Evolutionary conservation across 1,140 invertebrate species (phyloP).

Genomic region (Grapholita molesta): DNA sequence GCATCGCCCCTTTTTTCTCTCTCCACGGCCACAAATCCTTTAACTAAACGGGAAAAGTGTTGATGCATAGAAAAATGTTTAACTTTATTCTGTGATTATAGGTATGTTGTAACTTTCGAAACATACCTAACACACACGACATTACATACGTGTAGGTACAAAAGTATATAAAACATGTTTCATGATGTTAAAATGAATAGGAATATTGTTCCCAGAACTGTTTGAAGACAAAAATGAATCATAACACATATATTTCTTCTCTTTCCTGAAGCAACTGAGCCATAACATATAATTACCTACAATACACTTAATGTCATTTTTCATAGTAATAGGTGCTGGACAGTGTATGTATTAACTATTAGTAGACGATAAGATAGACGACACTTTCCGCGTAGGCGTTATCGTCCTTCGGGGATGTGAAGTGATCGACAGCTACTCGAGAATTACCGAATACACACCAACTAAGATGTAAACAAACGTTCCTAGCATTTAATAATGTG

Average conservation of each 20-base stretch:
- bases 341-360: conserved; percentile 2
- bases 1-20: background rate
- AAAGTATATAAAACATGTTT: background rate
- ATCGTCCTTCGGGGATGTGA: conserved; percentile 51
- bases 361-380: background rate
- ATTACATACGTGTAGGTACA: background rate
- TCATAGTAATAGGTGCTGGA: background rate
- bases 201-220: background rate
- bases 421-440: conserved; percentile 48
- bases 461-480: conserved; percentile 46
- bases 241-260: background rate
- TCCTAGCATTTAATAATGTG: conserved; percentile 46
- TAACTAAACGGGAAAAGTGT: background rate
- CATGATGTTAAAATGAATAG: background rate
- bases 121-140: too few species aligned
- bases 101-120: background rate
- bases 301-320: background rate
- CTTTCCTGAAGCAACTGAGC: background rate
- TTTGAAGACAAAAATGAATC: background rate
- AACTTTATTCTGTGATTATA: background rate
- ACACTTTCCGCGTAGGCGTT: conserved; percentile 32
- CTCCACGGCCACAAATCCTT: background rate
- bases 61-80: background rate
- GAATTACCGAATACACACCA: conserved; percentile 56
- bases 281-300: background rate